Base-by-base conservation (phyloP, 1,140 invertebrate species). In the Drosophila lacteicornis region DNA sequence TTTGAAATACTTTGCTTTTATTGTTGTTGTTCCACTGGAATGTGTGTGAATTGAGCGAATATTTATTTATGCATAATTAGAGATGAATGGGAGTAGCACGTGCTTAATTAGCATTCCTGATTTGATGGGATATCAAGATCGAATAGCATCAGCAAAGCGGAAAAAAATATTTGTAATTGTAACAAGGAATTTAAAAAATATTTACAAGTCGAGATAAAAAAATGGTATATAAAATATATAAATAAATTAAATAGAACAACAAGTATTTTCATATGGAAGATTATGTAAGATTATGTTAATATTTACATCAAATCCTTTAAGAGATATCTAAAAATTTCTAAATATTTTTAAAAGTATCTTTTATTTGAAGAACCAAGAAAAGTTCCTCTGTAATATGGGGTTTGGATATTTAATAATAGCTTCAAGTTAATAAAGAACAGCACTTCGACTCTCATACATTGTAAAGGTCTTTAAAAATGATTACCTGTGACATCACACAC, bases 11-110 rank as follows among this genome's bases (percentile, higher is more conserved):
- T 36, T 43, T 15, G 53, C 9, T 71, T 22, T 15, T 27, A n/a
- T 59, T 42, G 53, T 19, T 58, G 53, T 17, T 50, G 69, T 71
- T 58, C 27, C 69, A 43, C 7, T 58, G 69, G 53, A 73, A 73
- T 71, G 66, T 30, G 38, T 70, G 12, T 49, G 51, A 49, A 49
- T 68, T 30, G 25, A 49, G 43, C 4, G 46, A 62, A 49, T 56
- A 75, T 75, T 75, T 75, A 75, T 75, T 76, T 42, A 75, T 75
- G 70, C 60, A 66, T 76, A 56, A 75, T 70, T 68, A 38, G 47
- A 55, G 30, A 70, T 68, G 70, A 76, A 75, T 63, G 43, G 74
- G 17, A 49, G 55, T 65, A 73, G 69, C 69, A 75, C 71, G 71
- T 75, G 71, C 47, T 75, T 55, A 75, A 75, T 75, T 74, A 36